Evolutionary conservation across 2,797 vertebrate species (phyloP), one percentile per base, ranked within the genome.

Genomic region (Rhinoraja longicauda): DNA sequence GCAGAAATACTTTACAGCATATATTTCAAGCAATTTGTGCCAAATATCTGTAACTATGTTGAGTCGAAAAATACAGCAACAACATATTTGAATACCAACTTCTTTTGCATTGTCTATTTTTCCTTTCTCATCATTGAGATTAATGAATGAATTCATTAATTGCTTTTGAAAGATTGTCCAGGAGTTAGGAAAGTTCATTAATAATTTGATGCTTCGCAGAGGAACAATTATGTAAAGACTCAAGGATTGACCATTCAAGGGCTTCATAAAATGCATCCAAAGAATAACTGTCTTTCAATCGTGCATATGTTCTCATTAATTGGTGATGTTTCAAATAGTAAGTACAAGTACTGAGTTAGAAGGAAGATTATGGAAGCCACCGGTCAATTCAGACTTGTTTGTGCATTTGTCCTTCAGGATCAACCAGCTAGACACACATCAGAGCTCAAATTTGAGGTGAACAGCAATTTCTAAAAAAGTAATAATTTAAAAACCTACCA

Each of bases 21-120:
- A 70, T 10, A 91, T 67, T 90, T 90, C 64, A 90, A 91, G 67
- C 36, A 4, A 45, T 72, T 91, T 70, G 70, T 36, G 19, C 39
- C 36, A 6, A 72, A 73, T 70, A 26, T 91, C 24, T 72, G 5
- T n/a, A 32, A 6, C 64, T 19, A 0, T 67, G 15, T 15, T 88
- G 17, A 72, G 64, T 72, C 36, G 72, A 91, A 91, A 39, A 91
- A 72, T 70, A 91, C 67, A 91, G 64, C 67, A 91, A 67, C 32
- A 82, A 82, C 36, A 91, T 45, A 21, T 72, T 67, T 90, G 59
- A 67, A 67, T 59, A 36, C n/a, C 19, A 67, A 39, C 21, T 9
- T 90, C 29, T 90, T 17, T 90, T 70, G 15, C 21, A 70, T 1
- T 39, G 17, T 70, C 64, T 10, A 19, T 21, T 21, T 70, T 90